phyloP scores from a whole-genome alignment of 2,113 vertebrate genomes.

The Nanger granti region DNA sequence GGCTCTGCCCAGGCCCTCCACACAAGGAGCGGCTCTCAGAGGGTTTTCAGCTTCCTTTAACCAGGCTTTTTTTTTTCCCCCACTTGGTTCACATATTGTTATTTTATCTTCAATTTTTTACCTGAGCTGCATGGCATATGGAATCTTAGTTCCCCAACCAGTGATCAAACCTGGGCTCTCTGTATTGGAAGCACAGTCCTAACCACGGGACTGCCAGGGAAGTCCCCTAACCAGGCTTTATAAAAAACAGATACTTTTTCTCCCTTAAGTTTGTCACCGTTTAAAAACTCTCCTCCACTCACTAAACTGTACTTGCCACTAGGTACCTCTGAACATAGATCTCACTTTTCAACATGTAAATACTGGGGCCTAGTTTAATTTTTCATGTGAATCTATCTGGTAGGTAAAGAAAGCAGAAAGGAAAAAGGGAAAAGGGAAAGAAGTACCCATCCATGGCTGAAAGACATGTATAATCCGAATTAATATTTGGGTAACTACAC shows the following conservation, averaged over 20 bases:
- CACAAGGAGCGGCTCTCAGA: background rate
- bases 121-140: background rate
- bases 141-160: background rate
- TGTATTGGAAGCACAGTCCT: background rate
- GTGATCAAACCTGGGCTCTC: background rate
- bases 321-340: background rate
- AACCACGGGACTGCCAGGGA: background rate
- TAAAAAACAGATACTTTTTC: constrained; percentile 24
- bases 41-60: background rate
- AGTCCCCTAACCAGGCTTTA: background rate
- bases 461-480: background rate
- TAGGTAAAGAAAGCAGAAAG: background rate
- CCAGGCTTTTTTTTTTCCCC: background rate
- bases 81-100: background rate
- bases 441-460: background rate
- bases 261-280: constrained; percentile 12
- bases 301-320: background rate
- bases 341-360: background rate
- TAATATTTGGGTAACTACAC: background rate
- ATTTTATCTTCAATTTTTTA: background rate
- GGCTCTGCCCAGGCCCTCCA: background rate
- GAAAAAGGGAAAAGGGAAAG: background rate
- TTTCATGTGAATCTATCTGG: background rate
- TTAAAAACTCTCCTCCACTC: background rate
- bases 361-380: background rate